Evolutionary conservation across 2,888 invertebrate genomes (phyloP).

Genomic region (Xestobium rufovillosum): DNA sequence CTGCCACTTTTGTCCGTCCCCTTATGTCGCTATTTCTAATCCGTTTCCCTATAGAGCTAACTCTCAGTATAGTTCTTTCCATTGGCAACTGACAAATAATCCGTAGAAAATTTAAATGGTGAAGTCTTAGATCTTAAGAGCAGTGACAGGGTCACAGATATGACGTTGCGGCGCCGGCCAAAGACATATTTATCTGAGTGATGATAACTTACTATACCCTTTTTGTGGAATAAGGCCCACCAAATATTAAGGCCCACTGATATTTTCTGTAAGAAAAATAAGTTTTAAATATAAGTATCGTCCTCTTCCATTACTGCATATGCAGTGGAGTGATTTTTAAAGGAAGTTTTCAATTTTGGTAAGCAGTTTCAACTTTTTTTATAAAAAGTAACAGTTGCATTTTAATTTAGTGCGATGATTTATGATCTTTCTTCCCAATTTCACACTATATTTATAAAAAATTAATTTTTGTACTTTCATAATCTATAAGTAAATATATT

Average conservation of each 20-base stretch:
- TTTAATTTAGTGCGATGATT: background rate
- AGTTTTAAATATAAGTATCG: background rate
- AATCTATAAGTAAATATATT: background rate
- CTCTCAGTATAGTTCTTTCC: too few species aligned
- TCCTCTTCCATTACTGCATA: too few species aligned
- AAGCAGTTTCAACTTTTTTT: background rate
- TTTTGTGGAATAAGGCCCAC: slow-evolving; percentile 1
- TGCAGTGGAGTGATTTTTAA: background rate
- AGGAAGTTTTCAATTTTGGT: background rate
- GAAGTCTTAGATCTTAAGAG: too few species aligned
- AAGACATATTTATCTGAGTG: too few species aligned
- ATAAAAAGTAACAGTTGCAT: background rate
- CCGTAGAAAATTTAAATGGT: too few species aligned
- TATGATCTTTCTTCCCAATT: slow-evolving; percentile 1
- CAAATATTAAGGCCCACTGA: background rate
- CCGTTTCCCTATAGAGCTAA: too few species aligned
- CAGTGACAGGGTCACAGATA: too few species aligned
- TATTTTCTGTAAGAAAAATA: background rate
- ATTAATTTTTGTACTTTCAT: background rate
- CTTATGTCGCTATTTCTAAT: too few species aligned
- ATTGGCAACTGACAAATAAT: too few species aligned
- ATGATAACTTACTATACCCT: too few species aligned
- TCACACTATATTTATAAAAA: background rate
- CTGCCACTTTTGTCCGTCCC: too few species aligned
- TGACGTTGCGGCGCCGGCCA: too few species aligned